Conservation (phyloP, 2,888 invertebrate species). For the Autographa gamma region DNA sequence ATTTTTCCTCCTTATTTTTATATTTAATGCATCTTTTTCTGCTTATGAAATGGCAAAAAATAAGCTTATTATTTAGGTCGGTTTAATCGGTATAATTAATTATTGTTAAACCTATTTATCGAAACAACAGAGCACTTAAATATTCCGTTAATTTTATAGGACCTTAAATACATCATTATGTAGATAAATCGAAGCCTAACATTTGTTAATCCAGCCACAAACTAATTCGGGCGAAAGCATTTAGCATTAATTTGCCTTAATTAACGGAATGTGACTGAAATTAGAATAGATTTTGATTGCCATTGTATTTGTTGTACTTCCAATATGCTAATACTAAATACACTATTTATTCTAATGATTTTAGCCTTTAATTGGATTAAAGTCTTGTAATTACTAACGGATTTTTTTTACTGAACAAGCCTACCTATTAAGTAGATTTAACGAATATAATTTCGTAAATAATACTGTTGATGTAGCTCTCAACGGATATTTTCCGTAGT, state of each 20-base stretch:
- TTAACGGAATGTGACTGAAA: slow-evolving; percentile 17
- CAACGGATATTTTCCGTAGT: too few relatives aligned
- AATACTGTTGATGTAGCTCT: too few relatives aligned
- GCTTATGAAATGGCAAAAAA: too few relatives aligned
- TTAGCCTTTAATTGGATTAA: neutral
- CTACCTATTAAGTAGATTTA: too few relatives aligned
- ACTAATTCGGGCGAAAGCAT: slow-evolving; percentile 12
- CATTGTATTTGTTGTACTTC: slow-evolving; percentile 5
- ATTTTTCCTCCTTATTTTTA: too few relatives aligned
- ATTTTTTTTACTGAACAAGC: neutral
- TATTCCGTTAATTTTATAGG: neutral
- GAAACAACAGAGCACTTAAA: neutral
- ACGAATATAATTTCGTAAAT: too few relatives aligned
- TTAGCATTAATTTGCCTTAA: slow-evolving; percentile 23
- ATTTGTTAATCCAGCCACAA: slow-evolving; percentile 18
- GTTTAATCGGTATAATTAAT: too few relatives aligned
- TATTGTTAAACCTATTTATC: neutral
- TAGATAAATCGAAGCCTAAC: slow-evolving; percentile 3
- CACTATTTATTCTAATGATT: neutral
- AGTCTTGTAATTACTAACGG: neutral
- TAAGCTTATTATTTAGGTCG: too few relatives aligned
- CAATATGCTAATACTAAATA: neutral
- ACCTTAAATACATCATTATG: slow-evolving; percentile 5
- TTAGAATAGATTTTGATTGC: slow-evolving; percentile 8
- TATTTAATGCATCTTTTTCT: too few relatives aligned